Evolutionary conservation across 2,797 vertebrate species (phyloP).

Genomic region (Cacajao melanocephalus): DNA sequence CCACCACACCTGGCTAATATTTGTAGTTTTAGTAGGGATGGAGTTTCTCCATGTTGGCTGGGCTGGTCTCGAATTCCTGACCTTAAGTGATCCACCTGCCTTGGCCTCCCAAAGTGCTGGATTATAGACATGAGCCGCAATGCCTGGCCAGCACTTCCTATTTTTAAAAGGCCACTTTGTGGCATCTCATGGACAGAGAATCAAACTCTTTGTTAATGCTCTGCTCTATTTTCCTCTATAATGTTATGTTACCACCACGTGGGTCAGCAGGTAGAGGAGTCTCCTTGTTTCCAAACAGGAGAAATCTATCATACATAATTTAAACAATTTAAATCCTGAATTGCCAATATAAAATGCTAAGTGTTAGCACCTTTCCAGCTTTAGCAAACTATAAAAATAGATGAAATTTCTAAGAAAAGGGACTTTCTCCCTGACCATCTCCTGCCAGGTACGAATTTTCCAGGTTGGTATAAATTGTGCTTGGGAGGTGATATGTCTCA

Average conservation of each 20-base stretch:
- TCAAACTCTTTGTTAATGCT: background rate
- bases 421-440: accelerated
- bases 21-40: background rate
- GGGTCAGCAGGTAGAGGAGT: background rate
- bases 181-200: background rate
- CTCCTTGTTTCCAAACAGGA: background rate
- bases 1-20: background rate
- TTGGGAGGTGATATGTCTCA: background rate
- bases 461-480: background rate
- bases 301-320: background rate
- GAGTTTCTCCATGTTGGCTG: background rate
- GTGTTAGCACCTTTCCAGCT: background rate
- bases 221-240: background rate
- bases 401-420: background rate
- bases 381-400: background rate
- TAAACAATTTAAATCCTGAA: background rate
- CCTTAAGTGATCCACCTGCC: background rate
- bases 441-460: background rate
- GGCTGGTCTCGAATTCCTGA: background rate
- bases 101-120: background rate
- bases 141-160: accelerated
- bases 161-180: background rate
- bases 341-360: background rate
- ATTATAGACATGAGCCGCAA: background rate
- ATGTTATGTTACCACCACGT: background rate